These are phyloP conservation scores for Austrofundulus limnaeus DNA, from an alignment of 2,113 vertebrate genomes.

Conservation along the genomic window DNA sequence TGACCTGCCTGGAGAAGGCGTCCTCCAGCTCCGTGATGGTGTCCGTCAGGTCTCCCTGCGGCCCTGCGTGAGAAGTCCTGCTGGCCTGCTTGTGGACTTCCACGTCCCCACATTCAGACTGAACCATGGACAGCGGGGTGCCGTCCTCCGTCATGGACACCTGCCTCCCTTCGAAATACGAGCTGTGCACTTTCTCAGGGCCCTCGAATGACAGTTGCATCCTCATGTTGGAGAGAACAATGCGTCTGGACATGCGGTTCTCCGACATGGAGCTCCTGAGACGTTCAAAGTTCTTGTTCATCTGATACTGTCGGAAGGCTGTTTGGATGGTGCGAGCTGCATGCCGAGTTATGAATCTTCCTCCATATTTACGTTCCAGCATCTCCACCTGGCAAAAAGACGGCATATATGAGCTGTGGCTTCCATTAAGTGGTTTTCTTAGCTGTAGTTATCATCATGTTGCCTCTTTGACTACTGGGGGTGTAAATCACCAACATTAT, in stretches of 20 bases:
- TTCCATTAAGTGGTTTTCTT: background rate
- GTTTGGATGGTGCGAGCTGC: conserved; percentile 98
- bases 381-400: conserved; percentile 89
- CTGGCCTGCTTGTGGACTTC: conserved; percentile 78
- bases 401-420: conserved; percentile 7
- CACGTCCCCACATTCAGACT: conserved; percentile 82
- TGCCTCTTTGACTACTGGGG: no score
- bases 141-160: conserved; percentile 89
- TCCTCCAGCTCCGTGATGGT: conserved; percentile 97
- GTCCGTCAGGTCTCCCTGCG: conserved; percentile 86
- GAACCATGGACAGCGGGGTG: conserved; percentile 81
- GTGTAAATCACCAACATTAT: no score
- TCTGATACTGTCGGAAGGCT: conserved; percentile 98
- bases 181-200: conserved; percentile 94
- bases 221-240: conserved; percentile 98
- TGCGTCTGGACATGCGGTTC: conserved; percentile 97
- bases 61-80: conserved; percentile 81
- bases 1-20: conserved; percentile 95
- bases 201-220: conserved; percentile 99
- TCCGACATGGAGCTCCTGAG: conserved; percentile 98
- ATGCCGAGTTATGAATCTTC: conserved; percentile 96
- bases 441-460: background rate
- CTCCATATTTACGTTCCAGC: conserved; percentile 99
- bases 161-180: conserved; percentile 94
- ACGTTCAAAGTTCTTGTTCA: conserved; percentile 99